Percentiles rank a stretch among this genome's conserved stretches.
phyloP scores from a whole-genome alignment of 2,797 vertebrate species.

The Enteromius afrohamiltoni region DNA sequence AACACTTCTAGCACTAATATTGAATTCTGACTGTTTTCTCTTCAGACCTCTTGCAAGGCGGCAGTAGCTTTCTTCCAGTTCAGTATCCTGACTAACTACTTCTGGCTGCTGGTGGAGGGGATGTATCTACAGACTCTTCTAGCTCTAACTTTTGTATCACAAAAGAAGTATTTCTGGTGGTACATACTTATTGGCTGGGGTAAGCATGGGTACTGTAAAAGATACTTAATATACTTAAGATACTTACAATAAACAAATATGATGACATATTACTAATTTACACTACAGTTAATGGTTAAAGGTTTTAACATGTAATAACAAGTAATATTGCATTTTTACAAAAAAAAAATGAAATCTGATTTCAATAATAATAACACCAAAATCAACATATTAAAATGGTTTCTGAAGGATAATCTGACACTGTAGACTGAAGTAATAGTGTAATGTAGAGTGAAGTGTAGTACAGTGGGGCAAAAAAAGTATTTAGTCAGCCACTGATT shows the following conservation, averaged over 20 bases:
- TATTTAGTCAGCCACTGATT: no score
- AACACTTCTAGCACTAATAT: not conserved
- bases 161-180: slow-evolving; percentile 90
- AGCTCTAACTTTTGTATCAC: slow-evolving; percentile 86
- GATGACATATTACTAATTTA: not conserved
- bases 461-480: no score
- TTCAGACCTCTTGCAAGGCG: slow-evolving; percentile 77
- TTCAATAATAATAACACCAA: not conserved
- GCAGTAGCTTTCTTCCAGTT: slow-evolving; percentile 89
- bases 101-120: slow-evolving; percentile 90
- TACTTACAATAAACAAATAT: no score
- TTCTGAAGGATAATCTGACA: not conserved
- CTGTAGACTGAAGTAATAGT: not conserved
- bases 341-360: not conserved
- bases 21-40: not conserved
- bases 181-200: slow-evolving; percentile 90
- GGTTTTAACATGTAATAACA: not conserved
- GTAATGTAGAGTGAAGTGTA: not conserved
- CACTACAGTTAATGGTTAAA: not conserved
- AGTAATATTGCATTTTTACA: not conserved
- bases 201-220: slow-evolving; percentile 58
- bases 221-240: no score
- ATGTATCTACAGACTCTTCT: slow-evolving; percentile 90
- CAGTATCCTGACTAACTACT: slow-evolving; percentile 89
- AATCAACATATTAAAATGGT: not conserved